These are phyloP conservation scores for Sialia sialis DNA, from an alignment of 2,113 vertebrate genomes.

Conservation along the genomic window DNA sequence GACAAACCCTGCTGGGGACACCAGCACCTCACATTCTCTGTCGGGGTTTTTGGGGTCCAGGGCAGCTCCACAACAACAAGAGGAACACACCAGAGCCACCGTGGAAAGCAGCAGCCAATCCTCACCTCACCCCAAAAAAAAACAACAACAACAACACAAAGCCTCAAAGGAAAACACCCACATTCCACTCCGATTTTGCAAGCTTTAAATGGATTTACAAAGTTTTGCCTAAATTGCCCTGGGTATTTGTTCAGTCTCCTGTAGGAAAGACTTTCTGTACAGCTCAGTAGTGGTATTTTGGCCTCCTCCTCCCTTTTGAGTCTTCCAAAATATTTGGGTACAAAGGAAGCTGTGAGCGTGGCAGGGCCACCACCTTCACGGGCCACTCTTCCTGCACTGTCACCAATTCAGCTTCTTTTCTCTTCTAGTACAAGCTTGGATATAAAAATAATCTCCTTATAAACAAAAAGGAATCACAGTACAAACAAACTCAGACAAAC, in stretches of 20 bases:
- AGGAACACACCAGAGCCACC: not conserved
- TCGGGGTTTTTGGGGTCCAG: not conserved
- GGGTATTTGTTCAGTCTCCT: conserved; percentile 52
- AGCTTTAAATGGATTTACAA: conserved; percentile 33
- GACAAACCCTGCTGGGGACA: not conserved
- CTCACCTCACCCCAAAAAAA: conserved; percentile 26
- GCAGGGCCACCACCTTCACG: conserved; percentile 12
- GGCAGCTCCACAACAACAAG: not conserved
- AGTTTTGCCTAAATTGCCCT: conserved; percentile 27
- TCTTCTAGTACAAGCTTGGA: conserved; percentile 25
- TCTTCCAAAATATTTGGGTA: conserved; percentile 22
- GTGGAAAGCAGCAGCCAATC: conserved; percentile 36
- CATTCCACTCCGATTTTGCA: conserved; percentile 46
- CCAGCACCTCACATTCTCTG: conserved; percentile 37
- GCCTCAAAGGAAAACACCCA: not conserved
- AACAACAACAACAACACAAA: not conserved
- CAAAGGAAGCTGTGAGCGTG: not conserved
- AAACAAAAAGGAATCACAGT: conserved; percentile 61
- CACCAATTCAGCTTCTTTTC: conserved; percentile 8
- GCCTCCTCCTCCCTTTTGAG: conserved; percentile 50
- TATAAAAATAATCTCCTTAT: conserved; percentile 56
- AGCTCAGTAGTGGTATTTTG: conserved; percentile 68
- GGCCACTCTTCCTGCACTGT: conserved; percentile 12
- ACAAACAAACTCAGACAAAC: conserved; percentile 47
- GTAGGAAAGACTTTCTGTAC: conserved; percentile 36